These are phyloP conservation scores for Anastatus disparis DNA, from an alignment of 1,140 invertebrate genomes.

Conservation along the genomic window DNA sequence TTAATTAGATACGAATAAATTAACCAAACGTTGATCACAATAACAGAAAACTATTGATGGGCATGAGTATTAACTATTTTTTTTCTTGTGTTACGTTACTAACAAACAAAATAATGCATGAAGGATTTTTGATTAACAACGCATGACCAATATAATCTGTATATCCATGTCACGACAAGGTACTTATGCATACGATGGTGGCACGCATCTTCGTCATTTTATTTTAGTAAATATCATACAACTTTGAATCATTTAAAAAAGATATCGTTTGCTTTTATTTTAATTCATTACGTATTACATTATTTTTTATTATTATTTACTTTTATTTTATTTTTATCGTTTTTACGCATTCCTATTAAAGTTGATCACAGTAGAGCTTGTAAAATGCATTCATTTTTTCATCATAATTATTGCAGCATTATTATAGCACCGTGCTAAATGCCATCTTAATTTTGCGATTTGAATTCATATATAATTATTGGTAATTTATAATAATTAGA, in stretches of 20 bases:
- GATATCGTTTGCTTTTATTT: no score
- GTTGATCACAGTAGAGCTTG: background rate
- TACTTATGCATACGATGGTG: conserved; percentile 10
- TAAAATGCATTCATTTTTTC: conserved; percentile 1
- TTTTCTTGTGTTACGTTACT: background rate
- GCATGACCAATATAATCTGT: conserved; percentile 26
- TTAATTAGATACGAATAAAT: no score
- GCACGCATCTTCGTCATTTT: conserved; percentile 13
- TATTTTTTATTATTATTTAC: no score
- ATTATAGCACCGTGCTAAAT: no score
- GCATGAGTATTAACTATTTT: background rate
- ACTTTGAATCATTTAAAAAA: background rate
- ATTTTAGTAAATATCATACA: background rate
- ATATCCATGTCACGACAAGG: conserved; percentile 33
- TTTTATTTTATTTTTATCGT: no score
- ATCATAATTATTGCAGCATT: no score
- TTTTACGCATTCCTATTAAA: no score
- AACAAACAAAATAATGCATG: conserved; percentile 21
- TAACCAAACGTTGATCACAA: no score
- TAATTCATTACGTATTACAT: no score
- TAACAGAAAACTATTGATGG: no score
- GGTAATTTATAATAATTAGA: background rate
- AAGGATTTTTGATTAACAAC: conserved; percentile 22
- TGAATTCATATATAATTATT: no score
- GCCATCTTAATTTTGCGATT: no score